Evolutionary conservation across 2,113 vertebrate species (phyloP), one percentile per base, ranked within the genome.

Genomic region (Pelusios castaneus): DNA sequence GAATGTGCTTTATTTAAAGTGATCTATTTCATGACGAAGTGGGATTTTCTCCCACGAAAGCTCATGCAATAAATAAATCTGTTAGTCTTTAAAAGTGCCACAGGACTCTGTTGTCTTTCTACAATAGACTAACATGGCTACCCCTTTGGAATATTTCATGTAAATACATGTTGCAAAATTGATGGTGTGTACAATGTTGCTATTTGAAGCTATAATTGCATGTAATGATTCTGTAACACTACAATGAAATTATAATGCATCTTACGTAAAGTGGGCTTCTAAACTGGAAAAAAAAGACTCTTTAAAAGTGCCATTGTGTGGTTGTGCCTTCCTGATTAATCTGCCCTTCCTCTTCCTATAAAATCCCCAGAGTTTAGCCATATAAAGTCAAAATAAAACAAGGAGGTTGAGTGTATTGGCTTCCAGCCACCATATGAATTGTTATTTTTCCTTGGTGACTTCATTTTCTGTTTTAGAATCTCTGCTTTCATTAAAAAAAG

Each of bases 1-100:
- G 93, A 88, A 94, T 90, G 94, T 93, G 87, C 67, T 88, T 87
- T 87, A 89, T 94, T 93, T 94, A 90, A 97, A 89, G 19, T 90
- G 83, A 92, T 60, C 89, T 80, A 47, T 67, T 93, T 96, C 34
- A 3, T 77, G 67, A n/a, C n/a, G n/a, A n/a, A n/a, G n/a, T n/a
- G n/a, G n/a, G n/a, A n/a, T n/a, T n/a, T n/a, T n/a, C n/a, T n/a
- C n/a, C n/a, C n/a, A n/a, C n/a, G n/a, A n/a, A n/a, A n/a, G n/a
- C n/a, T n/a, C n/a, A n/a, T n/a, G n/a, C n/a, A n/a, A n/a, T n/a
- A n/a, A n/a, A n/a, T n/a, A n/a, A n/a, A n/a, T n/a, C n/a, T n/a
- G n/a, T n/a, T n/a, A n/a, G n/a, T n/a, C n/a, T n/a, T n/a, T n/a
- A n/a, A n/a, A n/a, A n/a, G n/a, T n/a, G n/a, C n/a, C n/a, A n/a